Base-by-base conservation (phyloP, 2,797 vertebrate species). In the Macroramphosus scolopax region DNA sequence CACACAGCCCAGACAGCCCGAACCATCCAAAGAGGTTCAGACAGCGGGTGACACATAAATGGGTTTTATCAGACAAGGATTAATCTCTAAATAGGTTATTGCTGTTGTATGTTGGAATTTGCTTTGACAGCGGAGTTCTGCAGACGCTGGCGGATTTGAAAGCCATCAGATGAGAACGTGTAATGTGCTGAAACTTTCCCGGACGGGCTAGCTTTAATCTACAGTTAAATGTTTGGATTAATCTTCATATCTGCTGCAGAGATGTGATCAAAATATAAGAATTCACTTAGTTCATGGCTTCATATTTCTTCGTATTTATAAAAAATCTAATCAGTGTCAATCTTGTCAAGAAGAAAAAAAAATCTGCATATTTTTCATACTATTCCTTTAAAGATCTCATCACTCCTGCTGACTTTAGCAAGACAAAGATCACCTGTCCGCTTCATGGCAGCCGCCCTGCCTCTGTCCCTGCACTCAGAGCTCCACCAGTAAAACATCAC, bases 61-160 rank as follows among this genome's bases (percentile, higher is more conserved):
- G 46, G 70, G 59, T 80, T 85, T 80, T 67, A 77, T 50, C 68
- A 62, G 53, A 51, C 51, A n/a, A 43, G 58, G 79, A 85, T 88
- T 87, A 70, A 73, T 80, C 75, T 78, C 30, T 70, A 78, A 87
- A 77, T 75, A 78, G 75, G 52, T 74, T 75, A 56, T 50, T 59
- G 48, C 31, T 36, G 54, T 66, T 66, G 55, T 50, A 26, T 48
- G 51, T 56, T 49, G 57, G 46, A 65, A 64, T 68, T 14, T 1
- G 28, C 51, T 34, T 24, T 38, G 55, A 60, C 56, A 34, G 50
- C 39, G 22, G 53, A 56, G 47, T 35, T 50, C 14, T 47, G 43
- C 12, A 53, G 71, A 70, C 18, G n/a, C 29, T 7, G 30, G 48
- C 12, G n/a, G 67, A 65, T 65, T 44, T 62, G 56, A 69, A 57